These are phyloP conservation scores for Lordiphosa fenestrarum DNA, from an alignment of 2,888 invertebrate genomes.

Conservation along the genomic window DNA sequence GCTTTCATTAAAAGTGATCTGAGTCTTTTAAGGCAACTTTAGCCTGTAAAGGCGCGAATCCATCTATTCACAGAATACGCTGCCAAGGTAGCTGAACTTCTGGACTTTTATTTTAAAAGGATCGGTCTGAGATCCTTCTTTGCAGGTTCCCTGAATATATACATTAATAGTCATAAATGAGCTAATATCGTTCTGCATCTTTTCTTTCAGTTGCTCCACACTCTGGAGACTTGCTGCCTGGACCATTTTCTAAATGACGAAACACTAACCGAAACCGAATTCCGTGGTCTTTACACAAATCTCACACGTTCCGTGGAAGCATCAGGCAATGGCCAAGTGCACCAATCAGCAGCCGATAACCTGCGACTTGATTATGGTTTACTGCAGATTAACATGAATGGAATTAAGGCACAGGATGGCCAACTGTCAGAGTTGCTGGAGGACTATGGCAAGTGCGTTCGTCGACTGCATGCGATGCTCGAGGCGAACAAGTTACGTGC, in stretches of 20 bases:
- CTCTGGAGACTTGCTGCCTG: slow-evolving; percentile 35
- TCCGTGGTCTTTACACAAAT: slow-evolving; percentile 29
- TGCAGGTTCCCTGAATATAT: too few species aligned
- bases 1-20: too few species aligned
- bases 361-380: slow-evolving; percentile 25
- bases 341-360: slow-evolving; percentile 11
- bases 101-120: too few species aligned
- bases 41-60: too few species aligned
- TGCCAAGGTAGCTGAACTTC: too few species aligned
- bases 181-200: too few species aligned
- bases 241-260: slow-evolving; percentile 40
- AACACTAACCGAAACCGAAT: slow-evolving; percentile 35
- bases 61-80: too few species aligned
- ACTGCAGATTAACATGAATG: slow-evolving; percentile 12
- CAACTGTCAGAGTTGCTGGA: slow-evolving; percentile 16
- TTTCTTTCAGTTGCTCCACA: slow-evolving; percentile 35
- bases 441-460: slow-evolving; percentile 24
- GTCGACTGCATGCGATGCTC: slow-evolving; percentile 34
- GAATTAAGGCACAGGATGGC: not conserved
- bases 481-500: slow-evolving; percentile 27
- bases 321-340: slow-evolving; percentile 36
- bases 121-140: too few species aligned
- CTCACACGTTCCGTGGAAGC: slow-evolving; percentile 36
- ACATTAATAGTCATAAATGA: too few species aligned
- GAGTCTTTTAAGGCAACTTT: too few species aligned